Evolutionary conservation across 2,888 invertebrate genomes (phyloP).

Genomic region (Drymonia ruficornis): DNA sequence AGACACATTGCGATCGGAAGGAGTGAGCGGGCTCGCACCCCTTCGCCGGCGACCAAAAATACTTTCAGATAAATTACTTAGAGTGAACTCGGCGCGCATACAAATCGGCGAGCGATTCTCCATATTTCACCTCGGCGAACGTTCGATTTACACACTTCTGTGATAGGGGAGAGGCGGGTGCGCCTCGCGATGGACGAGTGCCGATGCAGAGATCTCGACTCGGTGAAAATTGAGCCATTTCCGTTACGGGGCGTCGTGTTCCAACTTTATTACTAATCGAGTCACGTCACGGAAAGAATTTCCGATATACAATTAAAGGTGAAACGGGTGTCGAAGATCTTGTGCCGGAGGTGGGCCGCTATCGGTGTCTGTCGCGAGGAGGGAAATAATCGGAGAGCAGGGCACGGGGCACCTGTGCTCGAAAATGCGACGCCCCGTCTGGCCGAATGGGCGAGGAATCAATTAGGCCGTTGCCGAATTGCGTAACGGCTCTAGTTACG

Average conservation of each 20-base stretch:
- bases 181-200: constrained; percentile 53
- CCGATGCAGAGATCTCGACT: constrained; percentile 50
- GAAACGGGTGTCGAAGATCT: constrained; percentile 65
- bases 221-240: constrained; percentile 75
- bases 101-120: constrained; percentile 74
- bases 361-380: constrained; percentile 69
- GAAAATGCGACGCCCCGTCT: constrained; percentile 81
- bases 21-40: constrained; percentile 57
- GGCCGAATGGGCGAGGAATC: constrained; percentile 81
- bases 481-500: constrained; percentile 81
- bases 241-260: constrained; percentile 60
- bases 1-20: constrained; percentile 72
- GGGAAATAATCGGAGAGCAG: constrained; percentile 70
- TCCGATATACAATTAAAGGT: constrained; percentile 78
- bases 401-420: constrained; percentile 81
- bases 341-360: constrained; percentile 65
- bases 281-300: constrained; percentile 75
- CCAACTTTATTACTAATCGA: constrained; percentile 72
- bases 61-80: constrained; percentile 80
- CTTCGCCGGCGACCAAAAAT: constrained; percentile 69
- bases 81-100: constrained; percentile 72
- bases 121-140: constrained; percentile 73
- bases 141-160: constrained; percentile 74
- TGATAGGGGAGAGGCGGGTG: constrained; percentile 48
- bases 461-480: constrained; percentile 82